These are phyloP conservation scores for Pluvialis apricaria DNA, from an alignment of 2,113 vertebrate species.

Conservation along the genomic window DNA sequence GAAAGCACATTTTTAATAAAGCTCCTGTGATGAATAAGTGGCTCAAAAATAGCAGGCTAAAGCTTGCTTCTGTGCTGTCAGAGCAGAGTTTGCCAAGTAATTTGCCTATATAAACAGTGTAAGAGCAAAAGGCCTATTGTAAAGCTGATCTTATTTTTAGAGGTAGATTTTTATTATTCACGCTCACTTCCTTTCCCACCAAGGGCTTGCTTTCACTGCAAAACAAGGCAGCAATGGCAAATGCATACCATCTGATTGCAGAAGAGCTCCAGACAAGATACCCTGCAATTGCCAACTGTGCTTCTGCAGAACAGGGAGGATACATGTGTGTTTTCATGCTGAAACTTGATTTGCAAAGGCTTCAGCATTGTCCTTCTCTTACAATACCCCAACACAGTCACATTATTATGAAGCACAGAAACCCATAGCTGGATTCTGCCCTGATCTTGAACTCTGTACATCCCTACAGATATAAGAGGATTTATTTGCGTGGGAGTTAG, in stretches of 20 bases:
- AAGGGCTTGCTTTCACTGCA: neutral
- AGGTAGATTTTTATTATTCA: neutral
- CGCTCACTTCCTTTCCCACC: neutral
- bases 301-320: neutral
- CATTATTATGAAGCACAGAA: neutral
- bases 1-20: slow-evolving; percentile 64
- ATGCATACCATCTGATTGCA: neutral
- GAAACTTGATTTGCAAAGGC: neutral
- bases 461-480: neutral
- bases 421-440: neutral
- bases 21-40: slow-evolving; percentile 35
- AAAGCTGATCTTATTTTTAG: slow-evolving; percentile 24
- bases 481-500: neutral
- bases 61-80: neutral
- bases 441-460: neutral
- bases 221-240: neutral
- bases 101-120: slow-evolving; percentile 31
- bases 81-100: slow-evolving; percentile 25
- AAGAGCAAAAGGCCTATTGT: neutral
- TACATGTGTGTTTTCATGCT: neutral
- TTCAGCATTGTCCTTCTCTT: neutral
- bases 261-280: neutral
- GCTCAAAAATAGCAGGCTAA: slow-evolving; percentile 40
- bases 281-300: neutral
- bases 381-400: neutral